Percentiles rank a stretch among this genome's conserved stretches.
Conservation (phyloP, 2,797 vertebrate genomes). For the Gobionotothen gibberifrons region DNA sequence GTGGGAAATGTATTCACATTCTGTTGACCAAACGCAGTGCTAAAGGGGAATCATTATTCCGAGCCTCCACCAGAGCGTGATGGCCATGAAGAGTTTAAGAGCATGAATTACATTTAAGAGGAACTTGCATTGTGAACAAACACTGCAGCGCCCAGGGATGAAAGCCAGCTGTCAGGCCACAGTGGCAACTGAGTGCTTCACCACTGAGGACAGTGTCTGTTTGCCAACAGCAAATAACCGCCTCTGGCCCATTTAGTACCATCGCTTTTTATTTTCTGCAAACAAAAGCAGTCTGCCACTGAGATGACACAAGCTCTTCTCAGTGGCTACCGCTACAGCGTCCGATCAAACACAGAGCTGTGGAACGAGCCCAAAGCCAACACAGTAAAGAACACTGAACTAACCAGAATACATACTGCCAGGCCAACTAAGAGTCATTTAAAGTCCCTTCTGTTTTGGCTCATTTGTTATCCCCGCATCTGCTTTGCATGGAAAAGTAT, state of each 20-base stretch:
- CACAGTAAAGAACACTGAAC: conserved; percentile 66
- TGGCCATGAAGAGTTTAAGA: conserved; percentile 38
- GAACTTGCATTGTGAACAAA: conserved; percentile 59
- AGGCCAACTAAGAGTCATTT: conserved; percentile 55
- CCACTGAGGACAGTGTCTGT: conserved; percentile 71
- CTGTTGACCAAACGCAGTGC: conserved; percentile 44
- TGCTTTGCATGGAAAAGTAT: conserved; percentile 49
- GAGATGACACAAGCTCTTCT: conserved; percentile 70
- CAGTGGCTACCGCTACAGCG: conserved; percentile 43
- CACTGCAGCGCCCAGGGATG: conserved; percentile 47
- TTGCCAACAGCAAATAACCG: conserved; percentile 83
- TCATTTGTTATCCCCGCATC: conserved; percentile 55
- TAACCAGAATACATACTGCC: conserved; percentile 63
- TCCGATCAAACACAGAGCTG: conserved; percentile 73
- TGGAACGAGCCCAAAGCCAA: conserved; percentile 77
- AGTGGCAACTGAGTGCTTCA: conserved; percentile 54
- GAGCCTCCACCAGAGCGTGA: conserved; percentile 28
- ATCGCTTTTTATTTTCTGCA: conserved; percentile 69
- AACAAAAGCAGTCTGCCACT: conserved; percentile 77
- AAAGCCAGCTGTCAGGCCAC: conserved; percentile 72
- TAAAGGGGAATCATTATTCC: conserved; percentile 51
- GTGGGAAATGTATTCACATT: conserved; percentile 57
- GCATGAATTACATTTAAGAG: conserved; percentile 65
- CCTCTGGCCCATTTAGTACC: conserved; percentile 75
- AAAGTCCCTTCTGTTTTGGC: conserved; percentile 54